Base-by-base conservation (phyloP, 2,888 invertebrate species). In the Drosophila birchii region DNA sequence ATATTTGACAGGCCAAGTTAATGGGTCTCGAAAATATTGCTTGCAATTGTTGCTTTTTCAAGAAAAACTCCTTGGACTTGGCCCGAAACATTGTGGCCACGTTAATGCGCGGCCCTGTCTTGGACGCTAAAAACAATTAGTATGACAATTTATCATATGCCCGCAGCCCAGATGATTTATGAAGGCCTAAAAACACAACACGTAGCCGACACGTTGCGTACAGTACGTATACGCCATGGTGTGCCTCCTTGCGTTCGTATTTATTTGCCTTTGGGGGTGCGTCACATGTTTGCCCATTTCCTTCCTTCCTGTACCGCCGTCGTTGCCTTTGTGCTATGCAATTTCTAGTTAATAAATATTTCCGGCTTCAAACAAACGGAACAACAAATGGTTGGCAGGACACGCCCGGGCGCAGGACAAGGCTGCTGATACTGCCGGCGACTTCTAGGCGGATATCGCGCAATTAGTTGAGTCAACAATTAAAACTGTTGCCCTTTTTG, bases 61-160 rank as follows among this genome's bases (percentile, higher is more conserved):
- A 59, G 51, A 32, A 49, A 26, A 53, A 58, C 34, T 43, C 41
- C 38, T 43, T 9, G 47, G 53, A 43, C 69, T 34, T 26, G 63
- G 34, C 14, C 29, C 34, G 23, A 23, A 36, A 11, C 36, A 36
- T 39, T 36, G 23, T 53, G 39, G 64, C 60, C 57, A 58, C 54
- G 43, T 58, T 18, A 26, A 20, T 14, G 36, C 54, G 62, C 54
- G 71, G 76, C 63, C 63, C 72, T 75, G 80, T 78, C 81, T 72
- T 76, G 78, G 76, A 75, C 78, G 88, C 78, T 79, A 78, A 90
- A 86, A 90, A 90, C 91, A 90, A 91, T 90, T 90, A 91, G 88
- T 82, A 83, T 81, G 85, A 82, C 89, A 88, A 91, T 90, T 90
- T 90, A 91, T 90, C 91, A 90, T 90, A 80, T 72, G 79, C 85